Percentiles rank a stretch among this genome's conserved stretches.
Conservation (phyloP, 2,888 invertebrate species). For the Drosophila anceps region DNA sequence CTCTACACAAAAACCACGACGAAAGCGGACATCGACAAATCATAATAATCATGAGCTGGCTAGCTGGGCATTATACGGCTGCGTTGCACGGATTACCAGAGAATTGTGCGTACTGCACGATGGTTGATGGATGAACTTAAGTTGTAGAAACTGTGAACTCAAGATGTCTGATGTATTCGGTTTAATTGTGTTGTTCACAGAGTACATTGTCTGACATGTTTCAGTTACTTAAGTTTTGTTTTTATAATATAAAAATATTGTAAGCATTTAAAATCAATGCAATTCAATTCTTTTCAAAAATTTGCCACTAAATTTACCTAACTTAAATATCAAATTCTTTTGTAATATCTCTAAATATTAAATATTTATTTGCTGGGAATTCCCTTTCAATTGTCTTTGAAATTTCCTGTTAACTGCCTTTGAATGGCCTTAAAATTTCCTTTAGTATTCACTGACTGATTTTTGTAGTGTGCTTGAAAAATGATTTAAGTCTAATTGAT, state of each 20-base stretch:
- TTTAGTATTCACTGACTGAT: too few relatives aligned
- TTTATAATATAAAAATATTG: too few relatives aligned
- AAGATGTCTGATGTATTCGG: too few relatives aligned
- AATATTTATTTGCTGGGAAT: neutral
- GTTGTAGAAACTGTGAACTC: neutral
- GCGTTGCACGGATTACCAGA: conserved; percentile 6
- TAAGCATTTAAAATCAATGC: too few relatives aligned
- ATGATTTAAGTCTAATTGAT: too few relatives aligned
- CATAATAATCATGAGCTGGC: conserved; percentile 67
- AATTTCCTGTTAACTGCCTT: neutral
- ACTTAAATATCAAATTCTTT: too few relatives aligned
- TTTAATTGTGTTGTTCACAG: too few relatives aligned
- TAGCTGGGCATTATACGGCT: conserved; percentile 8
- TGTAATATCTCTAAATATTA: neutral
- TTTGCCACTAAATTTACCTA: too few relatives aligned
- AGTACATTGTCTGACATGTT: too few relatives aligned
- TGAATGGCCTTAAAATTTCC: neutral
- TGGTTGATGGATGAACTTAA: conserved; percentile 8
- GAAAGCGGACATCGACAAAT: conserved; percentile 57
- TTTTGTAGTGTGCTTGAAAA: too few relatives aligned
- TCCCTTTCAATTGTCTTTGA: neutral
- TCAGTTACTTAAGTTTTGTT: too few relatives aligned
- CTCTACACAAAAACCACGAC: conserved; percentile 12
- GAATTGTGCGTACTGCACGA: conserved; percentile 16
- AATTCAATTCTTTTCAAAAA: too few relatives aligned